Evolutionary conservation across 2,888 invertebrate genomes (phyloP).

Genomic region (Villa cingulata): DNA sequence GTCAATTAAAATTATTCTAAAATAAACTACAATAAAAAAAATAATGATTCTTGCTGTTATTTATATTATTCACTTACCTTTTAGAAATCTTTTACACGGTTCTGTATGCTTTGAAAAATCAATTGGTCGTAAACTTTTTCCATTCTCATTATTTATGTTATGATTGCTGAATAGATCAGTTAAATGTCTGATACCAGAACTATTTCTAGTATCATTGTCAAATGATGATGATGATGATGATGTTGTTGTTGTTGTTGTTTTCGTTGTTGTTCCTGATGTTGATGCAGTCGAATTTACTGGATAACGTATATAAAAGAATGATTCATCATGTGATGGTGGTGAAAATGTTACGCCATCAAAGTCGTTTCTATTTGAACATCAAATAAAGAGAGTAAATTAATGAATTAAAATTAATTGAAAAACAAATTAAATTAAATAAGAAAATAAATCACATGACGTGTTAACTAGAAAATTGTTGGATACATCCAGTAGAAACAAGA

Average conservation of each 20-base stretch:
- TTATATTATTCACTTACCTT: background rate
- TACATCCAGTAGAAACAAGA: no score
- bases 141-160: no score
- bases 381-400: no score
- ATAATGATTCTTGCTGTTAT: no score
- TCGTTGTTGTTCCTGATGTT: no score
- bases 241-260: no score
- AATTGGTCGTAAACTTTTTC: constrained; percentile 23
- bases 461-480: no score
- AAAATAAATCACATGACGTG: no score
- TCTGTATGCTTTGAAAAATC: constrained; percentile 54
- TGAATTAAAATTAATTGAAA: no score
- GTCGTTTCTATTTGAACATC: constrained; percentile 37
- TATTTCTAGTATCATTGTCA: background rate
- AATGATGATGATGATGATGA: background rate
- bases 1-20: no score
- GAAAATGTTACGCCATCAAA: constrained; percentile 47
- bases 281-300: constrained; percentile 23
- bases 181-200: background rate
- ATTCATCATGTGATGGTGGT: constrained; percentile 61
- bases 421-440: no score
- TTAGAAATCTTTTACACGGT: constrained; percentile 42
- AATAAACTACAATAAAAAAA: no score
- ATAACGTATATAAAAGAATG: constrained; percentile 56
- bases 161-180: background rate